These are phyloP conservation scores for Alauda arvensis DNA, from an alignment of 2,797 vertebrate genomes.

Conservation along the genomic window DNA sequence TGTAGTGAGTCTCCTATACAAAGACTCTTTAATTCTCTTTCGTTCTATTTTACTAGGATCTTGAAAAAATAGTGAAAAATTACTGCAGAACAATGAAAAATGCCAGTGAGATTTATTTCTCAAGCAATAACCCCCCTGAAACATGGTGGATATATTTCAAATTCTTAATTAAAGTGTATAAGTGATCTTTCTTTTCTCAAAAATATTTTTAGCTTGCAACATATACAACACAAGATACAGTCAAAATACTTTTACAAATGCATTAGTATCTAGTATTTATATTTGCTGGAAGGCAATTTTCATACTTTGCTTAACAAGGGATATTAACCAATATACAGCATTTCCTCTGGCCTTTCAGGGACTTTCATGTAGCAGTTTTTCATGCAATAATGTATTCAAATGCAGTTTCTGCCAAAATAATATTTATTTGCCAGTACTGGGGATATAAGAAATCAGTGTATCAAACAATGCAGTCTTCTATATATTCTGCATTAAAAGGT, in stretches of 20 bases:
- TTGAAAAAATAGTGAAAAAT: conserved; percentile 15
- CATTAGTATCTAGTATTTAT: conserved; percentile 24
- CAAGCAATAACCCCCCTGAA: not conserved
- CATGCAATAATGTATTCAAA: conserved; percentile 26
- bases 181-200: not conserved
- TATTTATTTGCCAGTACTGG: conserved; percentile 30
- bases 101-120: conserved; percentile 15
- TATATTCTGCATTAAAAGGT: not conserved
- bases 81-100: conserved; percentile 49
- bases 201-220: conserved; percentile 6
- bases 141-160: conserved; percentile 2
- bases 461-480: not conserved
- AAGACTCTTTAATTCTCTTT: not conserved
- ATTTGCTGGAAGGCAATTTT: conserved; percentile 52
- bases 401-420: not conserved
- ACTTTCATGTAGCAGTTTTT: not conserved
- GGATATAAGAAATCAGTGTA: conserved; percentile 2
- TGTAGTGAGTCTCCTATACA: conserved; percentile 25
- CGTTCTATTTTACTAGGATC: conserved; percentile 7
- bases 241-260: conserved; percentile 24
- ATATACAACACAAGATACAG: not conserved
- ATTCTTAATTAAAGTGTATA: not conserved
- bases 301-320: conserved; percentile 5
- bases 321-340: conserved; percentile 17
- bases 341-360: conserved; percentile 12